Conservation (phyloP, 1,140 invertebrate genomes). For the Galendromus occidentalis region DNA sequence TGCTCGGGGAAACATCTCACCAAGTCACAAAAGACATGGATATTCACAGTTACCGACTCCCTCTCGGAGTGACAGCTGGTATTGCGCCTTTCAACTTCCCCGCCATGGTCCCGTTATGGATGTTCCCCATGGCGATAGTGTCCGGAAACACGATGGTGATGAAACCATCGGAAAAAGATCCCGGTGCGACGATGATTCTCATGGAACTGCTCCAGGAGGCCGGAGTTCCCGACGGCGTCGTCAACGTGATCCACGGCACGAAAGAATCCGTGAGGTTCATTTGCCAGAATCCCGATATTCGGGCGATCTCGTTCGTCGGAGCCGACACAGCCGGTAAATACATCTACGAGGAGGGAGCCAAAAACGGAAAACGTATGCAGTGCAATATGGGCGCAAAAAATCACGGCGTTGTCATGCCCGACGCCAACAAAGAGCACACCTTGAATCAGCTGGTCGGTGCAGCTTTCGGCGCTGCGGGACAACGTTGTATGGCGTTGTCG, state of each 20-base stretch:
- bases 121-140: constrained; percentile 80
- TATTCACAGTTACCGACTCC: constrained; percentile 63
- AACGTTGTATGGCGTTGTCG: constrained; percentile 94
- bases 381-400: constrained; percentile 99
- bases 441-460: constrained; percentile 83
- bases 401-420: constrained; percentile 86
- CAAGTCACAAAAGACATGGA: constrained; percentile 87
- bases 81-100: constrained; percentile 79
- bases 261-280: constrained; percentile 90
- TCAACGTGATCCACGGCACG: constrained; percentile 89
- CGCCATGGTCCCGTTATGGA: constrained; percentile 99
- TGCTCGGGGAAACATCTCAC: constrained; percentile 74
- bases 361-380: constrained; percentile 84
- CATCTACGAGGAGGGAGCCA: constrained; percentile 76
- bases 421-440: constrained; percentile 92
- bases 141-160: constrained; percentile 57
- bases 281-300: constrained; percentile 85
- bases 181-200: constrained; percentile 82
- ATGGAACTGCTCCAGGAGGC: constrained; percentile 70
- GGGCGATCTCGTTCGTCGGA: constrained; percentile 94
- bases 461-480: constrained; percentile 71
- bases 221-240: constrained; percentile 75
- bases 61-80: constrained; percentile 68
- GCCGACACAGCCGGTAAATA: constrained; percentile 87
- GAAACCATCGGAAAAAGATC: constrained; percentile 89